phyloP scores from a whole-genome alignment of 2,888 invertebrate species.

The Diadromus collaris region DNA sequence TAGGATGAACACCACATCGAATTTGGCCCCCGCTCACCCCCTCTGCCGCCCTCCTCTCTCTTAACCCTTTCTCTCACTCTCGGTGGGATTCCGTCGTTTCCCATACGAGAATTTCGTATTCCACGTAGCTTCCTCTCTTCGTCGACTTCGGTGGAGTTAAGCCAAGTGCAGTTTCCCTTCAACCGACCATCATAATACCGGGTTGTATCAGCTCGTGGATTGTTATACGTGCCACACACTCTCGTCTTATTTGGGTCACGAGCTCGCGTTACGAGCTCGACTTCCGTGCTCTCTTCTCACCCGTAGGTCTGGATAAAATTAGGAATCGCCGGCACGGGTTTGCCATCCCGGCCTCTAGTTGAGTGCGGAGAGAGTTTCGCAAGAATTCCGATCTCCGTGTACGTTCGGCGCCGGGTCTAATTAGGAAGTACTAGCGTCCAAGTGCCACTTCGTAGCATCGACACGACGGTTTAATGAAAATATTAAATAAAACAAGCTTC shows the following conservation, averaged over 20 bases:
- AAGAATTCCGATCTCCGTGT: conserved; percentile 21
- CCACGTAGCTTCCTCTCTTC: conserved; percentile 66
- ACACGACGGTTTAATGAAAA: conserved; percentile 39
- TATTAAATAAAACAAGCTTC: conserved; percentile 12
- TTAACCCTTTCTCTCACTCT: not conserved
- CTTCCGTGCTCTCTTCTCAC: conserved; percentile 12
- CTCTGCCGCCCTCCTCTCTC: not conserved
- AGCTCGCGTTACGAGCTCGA: conserved; percentile 60
- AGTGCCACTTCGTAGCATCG: conserved; percentile 20
- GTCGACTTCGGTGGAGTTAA: conserved; percentile 66
- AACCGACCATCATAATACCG: conserved; percentile 69
- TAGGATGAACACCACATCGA: conserved; percentile 46
- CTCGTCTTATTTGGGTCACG: conserved; percentile 67
- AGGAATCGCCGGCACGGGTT: conserved; percentile 53
- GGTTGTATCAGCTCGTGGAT: conserved; percentile 69
- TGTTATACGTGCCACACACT: conserved; percentile 71
- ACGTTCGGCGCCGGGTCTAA: conserved; percentile 43
- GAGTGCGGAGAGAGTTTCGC: conserved; percentile 27
- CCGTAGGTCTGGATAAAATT: conserved; percentile 66
- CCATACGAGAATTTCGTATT: conserved; percentile 71
- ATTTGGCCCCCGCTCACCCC: conserved; percentile 21
- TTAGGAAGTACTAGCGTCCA: conserved; percentile 31
- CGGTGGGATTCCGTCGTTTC: conserved; percentile 17
- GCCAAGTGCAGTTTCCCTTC: conserved; percentile 74
- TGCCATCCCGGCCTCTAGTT: not conserved